A percentile compares a stretch with the other conserved stretches of the same genome.
Evolutionary conservation across 2,888 invertebrate genomes (phyloP).

Genomic region (Diaphora mendica): DNA sequence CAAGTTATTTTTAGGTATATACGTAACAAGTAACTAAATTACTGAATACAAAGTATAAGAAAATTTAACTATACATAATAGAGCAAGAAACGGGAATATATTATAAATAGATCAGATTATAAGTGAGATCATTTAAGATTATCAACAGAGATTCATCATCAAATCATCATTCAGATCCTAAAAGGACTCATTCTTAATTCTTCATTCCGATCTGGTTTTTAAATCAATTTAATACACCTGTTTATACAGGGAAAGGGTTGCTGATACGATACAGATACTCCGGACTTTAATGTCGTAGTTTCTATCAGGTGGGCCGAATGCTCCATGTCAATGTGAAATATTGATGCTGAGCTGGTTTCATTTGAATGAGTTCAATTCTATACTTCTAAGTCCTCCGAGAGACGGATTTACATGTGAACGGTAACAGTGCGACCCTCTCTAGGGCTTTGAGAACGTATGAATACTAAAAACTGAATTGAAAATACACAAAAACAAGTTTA

Average conservation of each 20-base stretch:
- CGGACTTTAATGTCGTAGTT: background rate
- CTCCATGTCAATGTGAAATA: background rate
- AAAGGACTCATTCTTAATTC: too few species aligned
- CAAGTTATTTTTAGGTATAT: too few species aligned
- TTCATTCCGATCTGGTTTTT: too few species aligned
- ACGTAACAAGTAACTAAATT: too few species aligned
- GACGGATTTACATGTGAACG: background rate
- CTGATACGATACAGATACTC: background rate
- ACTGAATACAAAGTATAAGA: too few species aligned
- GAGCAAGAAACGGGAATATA: too few species aligned
- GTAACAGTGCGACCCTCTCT: background rate
- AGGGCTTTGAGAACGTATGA: slow-evolving; percentile 1
- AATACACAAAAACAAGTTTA: background rate
- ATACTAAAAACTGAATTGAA: background rate
- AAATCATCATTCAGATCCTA: too few species aligned
- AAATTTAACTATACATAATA: too few species aligned
- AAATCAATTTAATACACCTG: background rate
- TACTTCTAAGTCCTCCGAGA: background rate
- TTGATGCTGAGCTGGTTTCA: background rate
- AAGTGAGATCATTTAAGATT: too few species aligned
- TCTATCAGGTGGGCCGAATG: background rate
- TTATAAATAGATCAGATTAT: too few species aligned
- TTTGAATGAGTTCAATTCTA: background rate
- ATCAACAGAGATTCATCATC: too few species aligned
- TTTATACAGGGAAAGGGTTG: background rate